Base-by-base conservation (phyloP, 2,888 invertebrate genomes). In the Neelides folsomi region DNA sequence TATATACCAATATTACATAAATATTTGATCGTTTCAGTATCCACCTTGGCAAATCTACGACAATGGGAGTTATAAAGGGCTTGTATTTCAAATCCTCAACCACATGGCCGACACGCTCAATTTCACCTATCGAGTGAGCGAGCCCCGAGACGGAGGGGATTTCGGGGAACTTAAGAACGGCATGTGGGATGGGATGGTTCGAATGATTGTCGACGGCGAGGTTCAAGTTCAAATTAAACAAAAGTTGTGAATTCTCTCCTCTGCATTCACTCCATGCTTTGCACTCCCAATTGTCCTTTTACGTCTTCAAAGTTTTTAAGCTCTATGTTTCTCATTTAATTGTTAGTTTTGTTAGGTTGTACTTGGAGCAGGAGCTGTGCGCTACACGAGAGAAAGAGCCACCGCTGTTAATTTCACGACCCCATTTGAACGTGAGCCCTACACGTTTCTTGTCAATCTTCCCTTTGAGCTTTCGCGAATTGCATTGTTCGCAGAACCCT, bases 1-100 rank as follows among this genome's bases (percentile, higher is more conserved):
- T n/a, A n/a, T n/a, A n/a, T n/a, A n/a, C n/a, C n/a, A n/a, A 6
- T 10, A 8, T 20, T 12, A 13, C 12, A 10, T 52, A 40, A n/a
- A 12, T 10, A 41, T 56, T 18, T 27, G 27, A 27, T 27, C 3
- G 7, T 70, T 76, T 60, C 68, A 90, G 89, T 86, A 84, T 71
- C 88, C 89, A 1, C 89, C 89, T 0, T 90, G 89, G 88, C 85
- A 87, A 67, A 81, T 83, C 36, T 68, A 86, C 1, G 74, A 54
- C 1, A 74, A 76, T 2, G 81, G 80, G 0, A 71, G 79, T 0
- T 81, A 80, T 65, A 73, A 75, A 1, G 89, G 89, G 1, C 73
- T 89, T 40, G 77, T 84, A 18, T 85, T 89, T 66, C 86, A 89
- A 66, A 79, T 90, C 42, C 69, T 90, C 0, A 76, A 81, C 51